Base-by-base conservation (phyloP, 2,797 vertebrate genomes). In the Manis crassicaudata region DNA sequence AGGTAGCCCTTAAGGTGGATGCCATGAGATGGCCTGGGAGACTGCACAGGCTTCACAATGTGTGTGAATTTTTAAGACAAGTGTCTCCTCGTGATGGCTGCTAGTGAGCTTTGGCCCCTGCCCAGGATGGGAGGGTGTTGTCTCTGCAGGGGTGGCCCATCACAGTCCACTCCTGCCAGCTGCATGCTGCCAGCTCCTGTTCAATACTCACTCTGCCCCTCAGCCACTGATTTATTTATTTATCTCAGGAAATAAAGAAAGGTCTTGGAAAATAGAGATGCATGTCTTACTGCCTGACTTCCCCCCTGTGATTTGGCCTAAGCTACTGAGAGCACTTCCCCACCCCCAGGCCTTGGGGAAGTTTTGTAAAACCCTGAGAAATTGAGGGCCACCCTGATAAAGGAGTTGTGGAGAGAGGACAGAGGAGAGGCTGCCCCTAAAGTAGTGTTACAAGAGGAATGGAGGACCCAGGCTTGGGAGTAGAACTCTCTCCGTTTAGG, bases 201-300 rank as follows among this genome's bases (percentile, higher is more conserved):
- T 67, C 83, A 21, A 16, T 92, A 10, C 35, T 93, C n/a, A 58
- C 35, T 81, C 37, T 50, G 37, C 72, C 79, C 65, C 29, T 63
- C 83, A 75, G 81, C 72, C 92, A 92, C 23, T n/a, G 65, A 63
- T 90, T 94, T 97, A 97, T 97, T 98, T 97, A 97, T 98, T 97
- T 95, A 96, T 97, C 98, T 98, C 98, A 98, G 98, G 98, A 98
- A 98, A 97, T 98, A 97, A 98, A 97, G 79, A 93, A 97, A 93
- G 68, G 75, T 96, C 87, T 97, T 92, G 91, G 83, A 94, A 96
- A 97, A 79, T 40, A 43, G 56, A 54, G 37, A n/a, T 12, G 9
- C n/a, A 86, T 83, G 58, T 90, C n/a, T 86, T 46, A 79, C 14
- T 92, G 14, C n/a, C 68, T 18, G 10, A 2, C 4, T 58, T 32